Base-by-base conservation (phyloP, 2,113 vertebrate genomes). In the Apteryx owenii region DNA sequence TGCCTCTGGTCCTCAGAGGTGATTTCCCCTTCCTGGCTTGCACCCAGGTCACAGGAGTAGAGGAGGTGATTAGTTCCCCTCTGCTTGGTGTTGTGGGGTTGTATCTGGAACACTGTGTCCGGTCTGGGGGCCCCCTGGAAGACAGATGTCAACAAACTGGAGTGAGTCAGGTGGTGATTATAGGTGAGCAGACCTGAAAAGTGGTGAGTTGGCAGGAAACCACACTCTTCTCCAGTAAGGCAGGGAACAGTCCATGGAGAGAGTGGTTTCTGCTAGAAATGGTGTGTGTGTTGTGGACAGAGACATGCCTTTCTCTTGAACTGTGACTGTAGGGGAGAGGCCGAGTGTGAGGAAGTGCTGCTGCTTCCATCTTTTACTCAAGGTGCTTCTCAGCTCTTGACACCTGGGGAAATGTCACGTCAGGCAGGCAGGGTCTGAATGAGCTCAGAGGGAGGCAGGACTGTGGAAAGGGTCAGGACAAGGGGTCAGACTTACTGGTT, bases 261-360 rank as follows among this genome's bases (percentile, higher is more conserved):
- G 42, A 12, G 61, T 85, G 65, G 56, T 56, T 95, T 95, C 46
- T 84, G 26, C 66, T 90, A 42, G 36, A 75, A 81, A 70, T 40
- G 29, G 60, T 81, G 51, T 62, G 29, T 2, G n/a, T 94, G 80
- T 79, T 84, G 79, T 33, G n/a, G 84, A 62, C 46, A 77, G 73
- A 91, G 44, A 81, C 69, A 17, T 86, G 72, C 77, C 73, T 91
- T 96, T 85, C 79, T 60, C 66, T 78, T 95, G 87, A 94, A 70
- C 70, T 78, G 29, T 22, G 58, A 19, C 84, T 85, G 21, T 1
- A 51, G 4, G 89, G 54, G 84, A 91, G 91, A 61, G 87, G 73
- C 84, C 85, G 56, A 93, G 78, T 79, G 78, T 94, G 87, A 28
- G 51, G 83, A 76, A 96, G 79, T 64, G 77, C 58, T 75, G 72